Conservation (phyloP, 2,888 invertebrate genomes). For the Parnassius smintheus region DNA sequence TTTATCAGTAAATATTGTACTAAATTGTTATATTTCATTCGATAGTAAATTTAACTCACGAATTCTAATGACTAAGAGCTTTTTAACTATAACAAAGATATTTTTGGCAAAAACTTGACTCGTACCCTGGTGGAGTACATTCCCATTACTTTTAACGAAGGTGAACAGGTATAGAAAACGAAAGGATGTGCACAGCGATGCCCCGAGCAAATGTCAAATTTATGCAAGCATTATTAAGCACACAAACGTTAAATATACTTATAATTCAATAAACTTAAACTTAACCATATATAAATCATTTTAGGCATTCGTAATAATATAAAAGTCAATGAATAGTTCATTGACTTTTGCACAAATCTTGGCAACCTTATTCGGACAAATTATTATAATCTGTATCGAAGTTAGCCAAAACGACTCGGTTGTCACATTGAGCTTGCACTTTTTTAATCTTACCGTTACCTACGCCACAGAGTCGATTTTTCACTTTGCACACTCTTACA, state of each 20-base stretch:
- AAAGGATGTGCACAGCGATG: slow-evolving; percentile 67
- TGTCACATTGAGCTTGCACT: slow-evolving; percentile 42
- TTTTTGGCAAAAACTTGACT: not conserved
- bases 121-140: slow-evolving; percentile 40
- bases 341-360: slow-evolving; percentile 46
- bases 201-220: slow-evolving; percentile 62
- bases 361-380: slow-evolving; percentile 30
- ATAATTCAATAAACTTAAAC: slow-evolving; percentile 2
- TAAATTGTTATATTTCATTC: no score
- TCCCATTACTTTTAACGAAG: slow-evolving; percentile 61
- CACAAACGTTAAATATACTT: not conserved
- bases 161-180: slow-evolving; percentile 61
- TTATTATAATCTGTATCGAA: slow-evolving; percentile 52
- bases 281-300: no score
- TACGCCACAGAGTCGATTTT: not conserved
- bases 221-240: slow-evolving; percentile 28
- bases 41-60: no score
- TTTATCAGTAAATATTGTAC: no score
- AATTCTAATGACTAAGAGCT: no score
- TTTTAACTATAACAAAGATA: no score
- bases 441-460: slow-evolving; percentile 2
- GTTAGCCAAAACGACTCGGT: slow-evolving; percentile 49
- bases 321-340: slow-evolving; percentile 36
- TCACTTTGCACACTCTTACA: no score
- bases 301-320: no score